Conservation (phyloP, 2,113 vertebrate genomes). For the Nyctibius bracteatus region DNA sequence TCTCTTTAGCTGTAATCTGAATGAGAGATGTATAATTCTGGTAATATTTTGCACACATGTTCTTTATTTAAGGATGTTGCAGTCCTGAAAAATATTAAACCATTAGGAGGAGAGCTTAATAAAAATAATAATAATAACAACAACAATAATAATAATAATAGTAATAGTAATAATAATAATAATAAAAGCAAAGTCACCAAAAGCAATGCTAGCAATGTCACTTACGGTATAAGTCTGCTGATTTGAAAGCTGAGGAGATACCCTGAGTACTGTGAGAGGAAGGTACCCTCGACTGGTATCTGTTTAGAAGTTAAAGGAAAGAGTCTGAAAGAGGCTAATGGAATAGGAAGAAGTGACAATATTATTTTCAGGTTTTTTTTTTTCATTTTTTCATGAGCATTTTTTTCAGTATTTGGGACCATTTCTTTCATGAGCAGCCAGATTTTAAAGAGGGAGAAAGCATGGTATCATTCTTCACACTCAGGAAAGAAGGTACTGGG, state of each 20-base stretch:
- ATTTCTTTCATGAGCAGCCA: not conserved
- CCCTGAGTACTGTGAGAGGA: not conserved
- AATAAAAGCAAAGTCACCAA: not conserved
- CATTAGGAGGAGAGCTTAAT: not conserved
- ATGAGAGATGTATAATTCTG: not conserved
- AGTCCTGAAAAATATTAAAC: not conserved
- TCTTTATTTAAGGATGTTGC: not conserved
- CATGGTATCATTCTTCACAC: not conserved
- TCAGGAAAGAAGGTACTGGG: not conserved
- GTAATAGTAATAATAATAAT: not conserved
- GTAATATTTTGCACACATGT: not conserved
- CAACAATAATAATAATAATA: too few species aligned
- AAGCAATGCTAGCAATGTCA: not conserved
- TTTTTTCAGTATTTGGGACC: not conserved
- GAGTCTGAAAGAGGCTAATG: not conserved
- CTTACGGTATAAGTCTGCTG: not conserved
- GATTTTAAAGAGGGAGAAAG: not conserved
- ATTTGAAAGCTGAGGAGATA: not conserved
- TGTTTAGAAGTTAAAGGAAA: not conserved
- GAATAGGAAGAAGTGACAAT: not conserved
- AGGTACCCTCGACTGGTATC: accelerated
- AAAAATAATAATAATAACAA: too few species aligned
- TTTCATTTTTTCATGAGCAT: too few species aligned
- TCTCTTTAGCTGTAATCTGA: not conserved
- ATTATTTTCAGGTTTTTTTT: too few species aligned